These are phyloP conservation scores for Periophthalmodon schlosseri DNA, from an alignment of 2,113 vertebrate species.

Conservation along the genomic window DNA sequence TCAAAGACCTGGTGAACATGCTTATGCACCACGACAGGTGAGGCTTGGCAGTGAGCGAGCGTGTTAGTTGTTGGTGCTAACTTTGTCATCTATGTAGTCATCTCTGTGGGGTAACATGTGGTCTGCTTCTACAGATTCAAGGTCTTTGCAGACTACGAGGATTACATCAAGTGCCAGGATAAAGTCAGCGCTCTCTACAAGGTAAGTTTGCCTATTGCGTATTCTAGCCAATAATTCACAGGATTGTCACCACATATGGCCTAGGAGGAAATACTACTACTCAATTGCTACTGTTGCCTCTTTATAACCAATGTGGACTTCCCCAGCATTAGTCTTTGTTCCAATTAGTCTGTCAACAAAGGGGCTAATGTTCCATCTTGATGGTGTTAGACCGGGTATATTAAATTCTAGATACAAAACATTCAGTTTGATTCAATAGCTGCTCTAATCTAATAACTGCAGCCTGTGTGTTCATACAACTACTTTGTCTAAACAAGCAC, in stretches of 20 bases:
- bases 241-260: too few relatives aligned
- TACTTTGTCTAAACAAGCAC: too few relatives aligned
- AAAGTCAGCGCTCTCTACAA: conserved; percentile 85
- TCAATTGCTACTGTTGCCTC: not conserved
- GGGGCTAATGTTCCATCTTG: not conserved
- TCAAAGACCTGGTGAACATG: conserved; percentile 87
- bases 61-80: not conserved
- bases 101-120: not conserved
- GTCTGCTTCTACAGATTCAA: conserved; percentile 81
- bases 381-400: not conserved
- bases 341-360: not conserved
- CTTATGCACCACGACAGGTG: conserved; percentile 82
- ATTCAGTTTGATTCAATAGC: not conserved
- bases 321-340: not conserved
- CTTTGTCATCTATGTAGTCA: not conserved
- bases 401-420: not conserved
- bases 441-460: not conserved
- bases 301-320: not conserved
- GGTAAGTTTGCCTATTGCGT: conserved; percentile 63
- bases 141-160: conserved; percentile 92
- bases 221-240: not conserved
- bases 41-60: not conserved
- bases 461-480: too few relatives aligned
- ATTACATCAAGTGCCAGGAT: conserved; percentile 87
- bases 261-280: not conserved